Conservation (phyloP, 2,797 vertebrate species). For the Syngnathus acus region DNA sequence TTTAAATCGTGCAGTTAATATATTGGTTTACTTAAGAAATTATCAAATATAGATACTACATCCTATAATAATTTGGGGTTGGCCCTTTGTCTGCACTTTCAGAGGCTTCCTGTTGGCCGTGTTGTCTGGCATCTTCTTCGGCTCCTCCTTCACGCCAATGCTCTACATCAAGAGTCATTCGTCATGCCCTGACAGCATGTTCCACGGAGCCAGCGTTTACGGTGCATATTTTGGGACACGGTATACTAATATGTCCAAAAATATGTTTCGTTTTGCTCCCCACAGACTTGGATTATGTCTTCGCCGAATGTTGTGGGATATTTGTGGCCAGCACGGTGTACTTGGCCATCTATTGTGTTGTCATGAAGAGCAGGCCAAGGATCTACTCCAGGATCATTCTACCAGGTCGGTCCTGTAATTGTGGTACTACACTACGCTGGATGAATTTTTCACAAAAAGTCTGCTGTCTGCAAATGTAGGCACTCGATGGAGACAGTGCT, state of each 20-base stretch:
- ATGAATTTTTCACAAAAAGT: no score
- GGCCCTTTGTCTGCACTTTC: neutral
- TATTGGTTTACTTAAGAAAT: no score
- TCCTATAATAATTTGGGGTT: neutral
- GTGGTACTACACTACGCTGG: no score
- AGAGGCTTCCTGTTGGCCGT: slow-evolving; percentile 81
- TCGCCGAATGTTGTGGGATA: slow-evolving; percentile 79
- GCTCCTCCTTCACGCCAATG: slow-evolving; percentile 75
- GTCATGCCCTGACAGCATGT: slow-evolving; percentile 67
- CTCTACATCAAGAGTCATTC: slow-evolving; percentile 85
- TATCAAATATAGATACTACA: neutral
- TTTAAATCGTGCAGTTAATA: no score
- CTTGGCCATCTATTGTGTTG: slow-evolving; percentile 78
- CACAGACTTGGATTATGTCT: slow-evolving; percentile 85
- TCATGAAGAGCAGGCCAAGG: slow-evolving; percentile 77
- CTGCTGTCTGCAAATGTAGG: no score
- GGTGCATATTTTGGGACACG: slow-evolving; percentile 53
- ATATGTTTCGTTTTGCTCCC: neutral
- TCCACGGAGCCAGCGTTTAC: slow-evolving; percentile 76
- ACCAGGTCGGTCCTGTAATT: slow-evolving; percentile 68
- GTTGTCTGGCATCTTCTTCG: slow-evolving; percentile 75
- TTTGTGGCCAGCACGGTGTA: slow-evolving; percentile 82
- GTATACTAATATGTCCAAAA: neutral
- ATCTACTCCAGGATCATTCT: slow-evolving; percentile 78
- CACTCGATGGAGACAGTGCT: no score